Evolutionary conservation across 2,113 vertebrate genomes (phyloP), one percentile per base, ranked within the genome.

Genomic region (Oryzias curvinotus): DNA sequence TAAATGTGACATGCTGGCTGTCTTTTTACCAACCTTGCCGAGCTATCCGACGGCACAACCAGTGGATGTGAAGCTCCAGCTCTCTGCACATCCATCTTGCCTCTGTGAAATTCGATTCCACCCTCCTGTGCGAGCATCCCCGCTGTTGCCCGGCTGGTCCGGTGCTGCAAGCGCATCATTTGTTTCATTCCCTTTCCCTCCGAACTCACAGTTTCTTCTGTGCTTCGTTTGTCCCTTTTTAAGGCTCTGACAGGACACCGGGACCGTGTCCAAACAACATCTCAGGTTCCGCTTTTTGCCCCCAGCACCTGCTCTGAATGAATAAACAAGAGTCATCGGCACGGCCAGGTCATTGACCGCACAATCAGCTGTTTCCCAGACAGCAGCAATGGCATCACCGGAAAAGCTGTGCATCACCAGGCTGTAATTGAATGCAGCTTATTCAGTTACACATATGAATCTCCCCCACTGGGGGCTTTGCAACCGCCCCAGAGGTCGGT

Each of bases 341-440:
- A 57, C 59, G 63, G 66, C 69, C 51, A 71, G 63, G 75, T 71
- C 73, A 80, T 76, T 84, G 73, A 62, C 51, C 60, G 65, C 47
- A 60, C 59, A n/a, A 47, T 71, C 65, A 30, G 65, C 80, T 44
- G 70, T 82, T 75, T 76, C 84, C 65, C 61, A 70, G 72, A 81
- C 75, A 71, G 60, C 36, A 19, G 68, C 88, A 83, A 88, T 74
- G 44, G 45, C 65, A 71, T 81, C 67, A 79, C 64, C 51, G 62
- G 52, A 71, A 73, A 71, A 80, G 70, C 53, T 77, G 64, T 65
- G 42, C 78, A 67, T 62, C 80, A 74, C 65, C 25, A n/a, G 75
- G 56, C 65, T 56, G 51, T 85, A 81, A 89, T 82, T 86, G 81
- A 80, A 88, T 78, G 83, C 43, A 64, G 77, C 80, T 68, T 80